Evolutionary conservation across 2,113 vertebrate genomes (phyloP), one percentile per base, ranked within the genome.

Genomic region (Bufo bufo): DNA sequence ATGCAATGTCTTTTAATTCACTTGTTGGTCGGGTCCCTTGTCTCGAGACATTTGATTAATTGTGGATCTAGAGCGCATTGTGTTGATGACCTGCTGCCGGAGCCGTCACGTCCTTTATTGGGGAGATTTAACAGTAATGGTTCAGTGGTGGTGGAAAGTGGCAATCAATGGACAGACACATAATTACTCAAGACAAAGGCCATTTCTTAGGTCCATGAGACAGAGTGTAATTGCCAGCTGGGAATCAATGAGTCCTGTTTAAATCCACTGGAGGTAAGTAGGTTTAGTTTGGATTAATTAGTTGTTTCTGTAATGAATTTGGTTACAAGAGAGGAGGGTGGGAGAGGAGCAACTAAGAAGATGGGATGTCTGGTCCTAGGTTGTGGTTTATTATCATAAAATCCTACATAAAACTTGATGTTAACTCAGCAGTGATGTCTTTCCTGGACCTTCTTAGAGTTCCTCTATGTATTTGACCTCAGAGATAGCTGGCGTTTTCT

Each of bases 181-280:
- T 87, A 49, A 87, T 87, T 87, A 87, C 69, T 75, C 69, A 56
- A 43, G 77, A n/a, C 75, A 58, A 14, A 19, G 56, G 85, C 77
- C 6, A 56, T 49, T 47, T 47, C 77, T 54, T 78, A 58, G 77
- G 61, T 58, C 71, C 13, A 58, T 71, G 66, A 74, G 86, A 81
- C 23, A 74, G 10, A 82, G 54, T 82, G 14, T 74, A 87, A 82
- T 82, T 61, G 79, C 86, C 79, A 87, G 66, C 56, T 61, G 43
- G 58, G 20, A 49, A 87, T 87, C 56, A 82, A 61, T 71, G 47
- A 17, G 54, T 19, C 54, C 23, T n/a, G 23, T 49, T 72, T 16
- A 74, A 63, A 49, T 19, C 74, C 47, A 43, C 65, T 61, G 63
- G 85, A 58, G 63, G 86, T 71, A 33, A 58, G 50, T 17, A 4